phyloP scores from a whole-genome alignment of 1,140 invertebrate species.

The Bombyx mandarina region DNA sequence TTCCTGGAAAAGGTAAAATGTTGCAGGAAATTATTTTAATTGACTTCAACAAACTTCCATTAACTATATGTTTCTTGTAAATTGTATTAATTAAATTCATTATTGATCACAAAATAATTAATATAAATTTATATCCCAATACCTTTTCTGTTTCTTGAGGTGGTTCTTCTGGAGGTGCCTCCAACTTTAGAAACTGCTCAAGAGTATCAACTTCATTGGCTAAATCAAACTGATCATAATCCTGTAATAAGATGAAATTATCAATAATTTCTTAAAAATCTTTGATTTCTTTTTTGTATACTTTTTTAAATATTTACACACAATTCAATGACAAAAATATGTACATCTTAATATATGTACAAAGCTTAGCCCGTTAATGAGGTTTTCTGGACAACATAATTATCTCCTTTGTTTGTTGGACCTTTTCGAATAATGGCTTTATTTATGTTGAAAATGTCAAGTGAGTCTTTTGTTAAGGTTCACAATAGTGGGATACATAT shows the following conservation, averaged over 20 bases:
- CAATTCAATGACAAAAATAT: neutral
- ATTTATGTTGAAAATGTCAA: no score
- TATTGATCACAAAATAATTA: no score
- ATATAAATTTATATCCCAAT: neutral
- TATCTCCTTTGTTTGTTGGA: no score
- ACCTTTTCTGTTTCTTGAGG: conserved; percentile 31
- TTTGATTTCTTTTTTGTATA: neutral
- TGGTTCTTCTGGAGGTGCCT: conserved; percentile 56
- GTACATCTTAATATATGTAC: neutral
- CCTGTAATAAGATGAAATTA: conserved; percentile 71
- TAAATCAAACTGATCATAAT: conserved; percentile 93
- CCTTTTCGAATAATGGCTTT: no score
- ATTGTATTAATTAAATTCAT: no score
- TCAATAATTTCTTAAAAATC: neutral
- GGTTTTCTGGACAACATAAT: no score
- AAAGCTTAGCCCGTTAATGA: no score
- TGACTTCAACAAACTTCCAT: no score
- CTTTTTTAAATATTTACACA: neutral
- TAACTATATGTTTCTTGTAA: no score
- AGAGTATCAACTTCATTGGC: conserved; percentile 92
- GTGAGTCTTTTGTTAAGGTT: no score
- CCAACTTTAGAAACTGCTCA: conserved; percentile 86
- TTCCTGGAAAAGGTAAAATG: conserved; percentile 19
- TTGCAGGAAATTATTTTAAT: no score
- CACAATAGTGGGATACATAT: no score